These are phyloP conservation scores for Sus scrofa DNA, from an alignment of 2,113 vertebrate genomes.

Conservation along the genomic window DNA sequence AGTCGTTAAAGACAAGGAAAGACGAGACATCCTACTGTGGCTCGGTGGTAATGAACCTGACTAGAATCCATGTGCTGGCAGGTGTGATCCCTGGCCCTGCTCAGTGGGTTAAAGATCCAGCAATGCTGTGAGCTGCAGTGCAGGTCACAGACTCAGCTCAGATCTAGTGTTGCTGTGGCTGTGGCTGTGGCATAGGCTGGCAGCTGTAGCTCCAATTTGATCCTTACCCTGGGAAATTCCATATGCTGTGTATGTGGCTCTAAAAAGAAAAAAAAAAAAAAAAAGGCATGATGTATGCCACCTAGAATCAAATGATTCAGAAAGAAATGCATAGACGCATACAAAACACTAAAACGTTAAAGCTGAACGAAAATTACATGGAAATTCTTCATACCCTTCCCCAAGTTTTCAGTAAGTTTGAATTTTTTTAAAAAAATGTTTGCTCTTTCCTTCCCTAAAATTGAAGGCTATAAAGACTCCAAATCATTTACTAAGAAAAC, in stretches of 20 bases:
- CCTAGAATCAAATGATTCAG: neutral
- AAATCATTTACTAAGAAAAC: conserved; percentile 14
- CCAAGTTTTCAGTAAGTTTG: neutral
- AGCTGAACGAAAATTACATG: neutral
- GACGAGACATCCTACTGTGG: neutral
- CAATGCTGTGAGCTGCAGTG: too few species aligned
- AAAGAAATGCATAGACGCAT: neutral
- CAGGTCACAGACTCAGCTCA: too few species aligned
- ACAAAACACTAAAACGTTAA: neutral
- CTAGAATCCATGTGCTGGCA: too few species aligned
- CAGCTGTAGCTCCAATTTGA: too few species aligned
- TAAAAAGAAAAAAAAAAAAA: too few species aligned
- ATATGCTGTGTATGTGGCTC: too few species aligned
- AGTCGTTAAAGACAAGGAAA: conserved; percentile 16
- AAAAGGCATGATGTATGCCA: neutral
- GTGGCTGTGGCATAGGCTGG: too few species aligned
- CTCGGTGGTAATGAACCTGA: too few species aligned
- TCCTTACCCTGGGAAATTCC: too few species aligned
- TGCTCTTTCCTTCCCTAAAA: neutral
- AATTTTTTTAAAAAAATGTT: neutral
- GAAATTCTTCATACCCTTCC: neutral
- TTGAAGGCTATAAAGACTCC: neutral
- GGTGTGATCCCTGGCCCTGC: too few species aligned
- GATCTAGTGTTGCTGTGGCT: too few species aligned
- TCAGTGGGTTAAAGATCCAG: too few species aligned